Evolutionary conservation across 2,113 vertebrate genomes (phyloP), one percentile per base, ranked within the genome.

Genomic region (Cryptotis parvus): DNA sequence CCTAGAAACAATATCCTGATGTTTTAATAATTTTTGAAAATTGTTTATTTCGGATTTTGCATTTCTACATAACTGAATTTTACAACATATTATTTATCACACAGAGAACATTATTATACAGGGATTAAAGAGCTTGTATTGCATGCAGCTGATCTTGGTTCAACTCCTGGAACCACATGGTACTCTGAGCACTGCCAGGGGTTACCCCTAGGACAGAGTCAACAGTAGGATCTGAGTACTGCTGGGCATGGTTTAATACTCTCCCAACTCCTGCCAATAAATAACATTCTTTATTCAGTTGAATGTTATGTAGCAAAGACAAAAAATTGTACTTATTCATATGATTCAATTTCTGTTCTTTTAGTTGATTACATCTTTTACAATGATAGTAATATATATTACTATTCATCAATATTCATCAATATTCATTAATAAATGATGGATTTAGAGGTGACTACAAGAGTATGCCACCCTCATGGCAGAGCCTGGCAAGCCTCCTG

Each of bases 371-470:
- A 1, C 77, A 79, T 22, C 37, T 87, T 89, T 80, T 26, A n/a
- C 65, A 27, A 94, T 20, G n/a, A 55, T 68, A 70, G 52, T 10
- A 37, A 5, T 81, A 24, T 26, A 55, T 72, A 72, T 70, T 27
- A 26, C 73, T 1, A 84, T 93, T 84, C 89, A 77, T 74, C 82
- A 77, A 4, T 33, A n/a, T n/a, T n/a, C n/a, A n/a, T n/a, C n/a
- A n/a, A n/a, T n/a, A n/a, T n/a, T n/a, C n/a, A n/a, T n/a, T n/a
- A n/a, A n/a, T n/a, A n/a, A n/a, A n/a, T n/a, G n/a, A n/a, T n/a
- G n/a, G n/a, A n/a, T n/a, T n/a, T n/a, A n/a, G n/a, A n/a, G n/a
- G n/a, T n/a, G n/a, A n/a, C n/a, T n/a, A n/a, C n/a, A n/a, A n/a
- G n/a, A n/a, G n/a, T n/a, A n/a, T n/a, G n/a, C n/a, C n/a, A n/a